Conservation (phyloP, 1,140 invertebrate species). For the Apis laboriosa region DNA sequence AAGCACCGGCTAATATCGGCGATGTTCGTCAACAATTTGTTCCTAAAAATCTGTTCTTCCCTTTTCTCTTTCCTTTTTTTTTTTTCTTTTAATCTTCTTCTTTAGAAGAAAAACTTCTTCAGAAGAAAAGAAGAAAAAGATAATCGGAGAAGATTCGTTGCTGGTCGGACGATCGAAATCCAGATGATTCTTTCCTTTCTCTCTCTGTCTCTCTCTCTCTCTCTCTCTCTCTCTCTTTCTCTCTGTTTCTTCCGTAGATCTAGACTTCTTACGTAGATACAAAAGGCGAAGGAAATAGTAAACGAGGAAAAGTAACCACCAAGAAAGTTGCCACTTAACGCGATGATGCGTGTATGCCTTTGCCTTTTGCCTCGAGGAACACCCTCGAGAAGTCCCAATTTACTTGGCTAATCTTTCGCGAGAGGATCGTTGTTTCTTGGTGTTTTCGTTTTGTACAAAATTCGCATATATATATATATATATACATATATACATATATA, state of each 20-base stretch:
- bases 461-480: background rate
- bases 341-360: background rate
- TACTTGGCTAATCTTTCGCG: background rate
- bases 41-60: background rate
- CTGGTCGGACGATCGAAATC: conserved; percentile 22
- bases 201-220: background rate
- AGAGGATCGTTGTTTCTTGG: conserved; percentile 40
- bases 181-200: background rate
- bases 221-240: background rate
- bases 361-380: conserved; percentile 6
- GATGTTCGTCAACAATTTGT: conserved; percentile 32
- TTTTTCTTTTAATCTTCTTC: no score
- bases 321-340: background rate
- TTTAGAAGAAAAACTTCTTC: background rate
- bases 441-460: conserved; percentile 26
- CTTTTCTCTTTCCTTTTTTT: background rate
- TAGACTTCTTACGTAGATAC: conserved; percentile 8
- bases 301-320: conserved; percentile 2
- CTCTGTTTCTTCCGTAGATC: no score
- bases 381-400: background rate
- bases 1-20: conserved; percentile 49
- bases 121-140: background rate
- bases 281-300: conserved; percentile 26
- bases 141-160: conserved; percentile 51
- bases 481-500: background rate